Evolutionary conservation across 2,113 vertebrate species (phyloP).

Genomic region (Rafetus swinhoei): DNA sequence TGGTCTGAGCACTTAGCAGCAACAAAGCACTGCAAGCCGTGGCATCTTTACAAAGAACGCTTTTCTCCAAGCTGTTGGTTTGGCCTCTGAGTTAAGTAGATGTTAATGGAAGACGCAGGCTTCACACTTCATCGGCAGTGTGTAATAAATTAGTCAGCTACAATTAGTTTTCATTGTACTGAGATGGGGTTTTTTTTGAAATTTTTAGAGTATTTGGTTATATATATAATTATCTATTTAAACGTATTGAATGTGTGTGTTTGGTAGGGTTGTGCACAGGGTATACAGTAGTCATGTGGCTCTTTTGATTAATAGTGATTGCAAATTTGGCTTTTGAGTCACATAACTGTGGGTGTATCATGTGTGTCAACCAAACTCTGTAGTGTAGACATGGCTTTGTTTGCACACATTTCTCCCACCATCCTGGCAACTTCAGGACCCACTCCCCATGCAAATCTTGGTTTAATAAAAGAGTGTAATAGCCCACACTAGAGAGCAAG

Average conservation of each 20-base stretch:
- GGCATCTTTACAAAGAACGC: too few relatives aligned
- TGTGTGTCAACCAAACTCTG: neutral
- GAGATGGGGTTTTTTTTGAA: too few relatives aligned
- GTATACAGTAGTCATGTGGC: too few relatives aligned
- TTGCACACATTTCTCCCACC: accelerated
- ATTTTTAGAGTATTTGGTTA: too few relatives aligned
- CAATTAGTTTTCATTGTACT: too few relatives aligned
- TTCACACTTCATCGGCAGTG: neutral
- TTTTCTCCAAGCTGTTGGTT: too few relatives aligned
- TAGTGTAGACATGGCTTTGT: neutral
- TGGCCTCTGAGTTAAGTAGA: neutral
- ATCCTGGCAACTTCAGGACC: neutral
- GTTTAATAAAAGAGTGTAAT: neutral
- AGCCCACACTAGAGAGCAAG: accelerated
- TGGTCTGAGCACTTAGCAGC: neutral
- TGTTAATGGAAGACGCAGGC: neutral
- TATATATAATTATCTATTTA: too few relatives aligned
- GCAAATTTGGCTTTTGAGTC: too few relatives aligned
- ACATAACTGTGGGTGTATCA: neutral
- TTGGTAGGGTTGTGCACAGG: too few relatives aligned
- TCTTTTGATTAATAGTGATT: too few relatives aligned
- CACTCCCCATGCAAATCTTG: neutral
- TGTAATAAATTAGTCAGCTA: neutral
- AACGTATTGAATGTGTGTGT: too few relatives aligned
- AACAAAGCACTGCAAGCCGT: neutral